Percentiles rank a stretch among this genome's conserved stretches.
Conservation (phyloP, 2,113 vertebrate species). For the Mobula hypostoma region DNA sequence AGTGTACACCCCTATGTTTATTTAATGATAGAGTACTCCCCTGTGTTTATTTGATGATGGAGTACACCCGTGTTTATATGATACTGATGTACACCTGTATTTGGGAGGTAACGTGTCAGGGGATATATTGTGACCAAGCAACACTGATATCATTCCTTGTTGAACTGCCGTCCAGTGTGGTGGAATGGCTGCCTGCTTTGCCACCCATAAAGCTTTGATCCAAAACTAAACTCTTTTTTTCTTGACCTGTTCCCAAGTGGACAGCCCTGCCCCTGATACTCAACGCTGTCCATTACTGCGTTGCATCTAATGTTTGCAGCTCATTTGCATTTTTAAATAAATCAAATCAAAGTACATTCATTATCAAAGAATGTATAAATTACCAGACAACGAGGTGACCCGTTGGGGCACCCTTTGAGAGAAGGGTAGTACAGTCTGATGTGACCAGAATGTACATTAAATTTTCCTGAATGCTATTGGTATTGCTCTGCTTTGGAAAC, state of each 20-base stretch:
- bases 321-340: too few relatives aligned
- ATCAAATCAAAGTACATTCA: too few relatives aligned
- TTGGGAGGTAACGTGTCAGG: background rate
- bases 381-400: too few relatives aligned
- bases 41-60: background rate
- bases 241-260: background rate
- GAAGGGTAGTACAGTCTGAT: too few relatives aligned
- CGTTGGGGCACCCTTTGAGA: too few relatives aligned
- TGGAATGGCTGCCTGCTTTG: background rate
- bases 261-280: background rate
- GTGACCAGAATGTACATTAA: too few relatives aligned
- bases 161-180: background rate
- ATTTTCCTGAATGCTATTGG: too few relatives aligned
- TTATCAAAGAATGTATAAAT: too few relatives aligned
- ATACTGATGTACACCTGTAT: background rate
- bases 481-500: too few relatives aligned
- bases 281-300: background rate
- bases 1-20: too few relatives aligned
- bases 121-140: background rate
- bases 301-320: background rate
- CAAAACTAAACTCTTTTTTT: background rate
- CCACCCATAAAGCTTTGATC: background rate
- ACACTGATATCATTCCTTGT: background rate
- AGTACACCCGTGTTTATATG: background rate
- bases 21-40: too few relatives aligned